Percentiles rank a stretch among this genome's conserved stretches.
These are phyloP conservation scores for Puffinus mauretanicus DNA, from an alignment of 2,113 vertebrate species.

Conservation along the genomic window DNA sequence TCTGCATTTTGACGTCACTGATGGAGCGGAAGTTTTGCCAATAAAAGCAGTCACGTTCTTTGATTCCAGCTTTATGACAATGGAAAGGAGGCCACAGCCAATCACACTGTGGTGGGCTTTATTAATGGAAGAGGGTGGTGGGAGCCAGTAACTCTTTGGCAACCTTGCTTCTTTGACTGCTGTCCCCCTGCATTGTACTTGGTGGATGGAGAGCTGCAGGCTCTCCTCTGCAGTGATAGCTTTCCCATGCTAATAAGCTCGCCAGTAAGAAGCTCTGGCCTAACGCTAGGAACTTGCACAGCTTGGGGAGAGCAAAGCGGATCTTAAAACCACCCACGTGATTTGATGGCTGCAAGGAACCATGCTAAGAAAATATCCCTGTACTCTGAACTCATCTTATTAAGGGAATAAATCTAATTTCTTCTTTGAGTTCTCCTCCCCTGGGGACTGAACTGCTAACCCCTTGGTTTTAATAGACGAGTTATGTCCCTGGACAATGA, in stretches of 20 bases:
- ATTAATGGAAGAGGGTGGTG: conserved; percentile 56
- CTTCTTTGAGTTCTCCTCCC: conserved; percentile 13
- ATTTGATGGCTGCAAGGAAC: neutral
- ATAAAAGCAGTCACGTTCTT: conserved; percentile 72
- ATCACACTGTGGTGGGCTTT: conserved; percentile 51
- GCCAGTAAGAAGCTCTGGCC: neutral
- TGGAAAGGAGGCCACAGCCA: conserved; percentile 53
- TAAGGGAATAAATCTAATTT: conserved; percentile 47
- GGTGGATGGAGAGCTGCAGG: neutral
- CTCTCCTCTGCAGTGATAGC: neutral
- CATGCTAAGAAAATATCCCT: neutral
- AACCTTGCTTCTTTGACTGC: neutral
- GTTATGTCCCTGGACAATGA: neutral
- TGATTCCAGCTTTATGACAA: conserved; percentile 72
- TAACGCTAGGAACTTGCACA: neutral
- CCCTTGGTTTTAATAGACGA: neutral
- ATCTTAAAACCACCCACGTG: conserved; percentile 1
- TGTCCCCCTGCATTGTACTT: neutral
- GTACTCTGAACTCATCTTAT: neutral
- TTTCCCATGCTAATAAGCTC: neutral
- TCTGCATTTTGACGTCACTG: conserved; percentile 62
- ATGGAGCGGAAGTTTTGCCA: conserved; percentile 70
- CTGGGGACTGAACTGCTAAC: neutral
- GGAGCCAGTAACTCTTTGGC: conserved; percentile 6
- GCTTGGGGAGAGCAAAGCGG: neutral